Base-by-base conservation (phyloP, 2,113 vertebrate species). In the Noctilio leporinus region DNA sequence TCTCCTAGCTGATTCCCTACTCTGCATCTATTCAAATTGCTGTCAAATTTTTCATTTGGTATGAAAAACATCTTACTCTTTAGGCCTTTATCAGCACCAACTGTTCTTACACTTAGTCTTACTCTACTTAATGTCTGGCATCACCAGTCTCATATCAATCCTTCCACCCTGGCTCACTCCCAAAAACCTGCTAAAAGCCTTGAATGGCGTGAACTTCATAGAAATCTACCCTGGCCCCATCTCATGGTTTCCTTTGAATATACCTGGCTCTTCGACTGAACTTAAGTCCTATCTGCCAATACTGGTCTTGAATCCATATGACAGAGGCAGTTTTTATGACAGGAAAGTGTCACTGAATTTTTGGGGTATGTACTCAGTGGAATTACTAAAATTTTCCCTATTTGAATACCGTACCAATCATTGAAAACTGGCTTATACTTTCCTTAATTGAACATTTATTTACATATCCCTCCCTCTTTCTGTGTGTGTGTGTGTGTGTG, bases 401-500 rank as follows among this genome's bases (percentile, higher is more conserved):
- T 85, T 86, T 95, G 67, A 77, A 38, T 94, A 93, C 67, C 8
- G 3, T 76, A 43, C 28, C 7, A 47, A 24, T 86, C 91, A 91
- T 7, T 89, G 33, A 93, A 96, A 86, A 91, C 33, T 40, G 22
- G 30, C 12, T 83, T 87, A 57, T 40, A 93, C 53, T 88, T 93
- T 93, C 76, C n/a, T 91, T n/a, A 22, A 2, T 19, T 88, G 78
- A 94, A 78, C 38, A 93, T 94, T 86, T 97, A 84, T 72, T 89
- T 57, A 73, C 77, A 22, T 22, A 9, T 24, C 20, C 43, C 8
- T 43, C 10, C n/a, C 51, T 30, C 59, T 62, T 30, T 62, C 59
- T 15, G 11, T 51, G 14, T 80, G 40, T 7, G 16, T 20, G n/a
- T 20, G 65, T 20, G 28, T 30, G 5, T 43, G 2, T 72, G 70